These are phyloP conservation scores for Busseola fusca DNA, from an alignment of 2,888 invertebrate genomes.

Conservation along the genomic window DNA sequence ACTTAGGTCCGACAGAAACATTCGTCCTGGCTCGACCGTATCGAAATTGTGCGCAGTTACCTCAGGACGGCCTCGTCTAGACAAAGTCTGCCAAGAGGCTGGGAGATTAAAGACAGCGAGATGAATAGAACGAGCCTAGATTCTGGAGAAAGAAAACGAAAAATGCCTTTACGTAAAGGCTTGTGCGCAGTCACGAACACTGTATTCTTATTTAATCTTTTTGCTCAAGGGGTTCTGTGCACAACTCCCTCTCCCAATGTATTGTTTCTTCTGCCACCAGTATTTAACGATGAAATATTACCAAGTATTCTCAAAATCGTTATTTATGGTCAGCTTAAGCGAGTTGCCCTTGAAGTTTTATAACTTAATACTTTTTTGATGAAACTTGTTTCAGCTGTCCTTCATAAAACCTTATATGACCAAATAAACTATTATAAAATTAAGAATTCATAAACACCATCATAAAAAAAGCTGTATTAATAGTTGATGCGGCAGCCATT, in stretches of 20 bases:
- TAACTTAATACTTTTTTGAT: constrained; percentile 50
- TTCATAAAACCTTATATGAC: constrained; percentile 56
- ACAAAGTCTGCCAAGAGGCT: constrained; percentile 80
- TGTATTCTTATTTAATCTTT: constrained; percentile 85
- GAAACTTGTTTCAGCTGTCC: constrained; percentile 57
- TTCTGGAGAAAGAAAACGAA: constrained; percentile 82
- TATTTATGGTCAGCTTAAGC: constrained; percentile 26
- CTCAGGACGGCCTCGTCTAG: constrained; percentile 74
- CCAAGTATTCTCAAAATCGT: constrained; percentile 25
- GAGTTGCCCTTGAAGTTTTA: constrained; percentile 33
- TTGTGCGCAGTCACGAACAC: constrained; percentile 86
- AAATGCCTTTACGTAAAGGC: constrained; percentile 83
- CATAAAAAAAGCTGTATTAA: constrained; percentile 75
- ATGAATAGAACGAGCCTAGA: constrained; percentile 83
- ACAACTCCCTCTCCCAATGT: constrained; percentile 70
- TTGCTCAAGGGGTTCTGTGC: constrained; percentile 76
- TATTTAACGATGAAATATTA: constrained; percentile 32
- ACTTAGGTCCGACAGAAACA: constrained; percentile 63
- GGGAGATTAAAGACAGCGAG: constrained; percentile 85
- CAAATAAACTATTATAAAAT: constrained; percentile 72
- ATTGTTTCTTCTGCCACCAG: constrained; percentile 54
- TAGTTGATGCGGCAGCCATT: constrained; percentile 84
- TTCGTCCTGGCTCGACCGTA: constrained; percentile 65
- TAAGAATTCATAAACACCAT: constrained; percentile 77
- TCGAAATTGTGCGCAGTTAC: constrained; percentile 75